These are phyloP conservation scores for Medauroidea extradentata DNA, from an alignment of 1,140 invertebrate genomes.

Conservation along the genomic window DNA sequence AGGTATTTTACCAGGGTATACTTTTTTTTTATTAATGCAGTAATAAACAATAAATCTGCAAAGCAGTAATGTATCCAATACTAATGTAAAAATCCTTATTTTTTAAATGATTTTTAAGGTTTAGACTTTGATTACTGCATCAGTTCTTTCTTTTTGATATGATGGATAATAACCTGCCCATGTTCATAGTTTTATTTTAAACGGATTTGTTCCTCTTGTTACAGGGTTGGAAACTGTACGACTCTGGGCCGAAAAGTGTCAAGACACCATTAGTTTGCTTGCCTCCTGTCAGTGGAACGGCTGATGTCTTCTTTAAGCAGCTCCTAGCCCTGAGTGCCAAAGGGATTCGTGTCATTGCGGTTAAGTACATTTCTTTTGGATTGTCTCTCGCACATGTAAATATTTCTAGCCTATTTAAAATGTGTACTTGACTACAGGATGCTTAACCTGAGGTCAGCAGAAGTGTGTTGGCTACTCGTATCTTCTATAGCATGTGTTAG, in stretches of 20 bases:
- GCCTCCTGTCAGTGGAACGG: slow-evolving; percentile 83
- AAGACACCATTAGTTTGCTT: slow-evolving; percentile 78
- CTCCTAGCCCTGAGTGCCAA: slow-evolving; percentile 70
- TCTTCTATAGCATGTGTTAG: too few relatives aligned
- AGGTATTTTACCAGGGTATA: too few relatives aligned
- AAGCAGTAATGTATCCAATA: too few relatives aligned
- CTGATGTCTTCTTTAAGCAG: slow-evolving; percentile 84
- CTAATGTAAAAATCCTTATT: too few relatives aligned
- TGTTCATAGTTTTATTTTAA: not conserved
- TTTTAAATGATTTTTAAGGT: not conserved
- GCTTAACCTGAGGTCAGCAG: too few relatives aligned
- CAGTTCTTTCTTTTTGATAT: not conserved
- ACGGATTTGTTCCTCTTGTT: slow-evolving; percentile 28
- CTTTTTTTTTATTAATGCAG: too few relatives aligned
- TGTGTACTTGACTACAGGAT: too few relatives aligned
- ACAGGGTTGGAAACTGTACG: slow-evolving; percentile 83
- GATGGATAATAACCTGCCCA: not conserved
- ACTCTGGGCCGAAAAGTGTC: slow-evolving; percentile 77
- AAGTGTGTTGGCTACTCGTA: too few relatives aligned
- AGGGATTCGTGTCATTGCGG: slow-evolving; percentile 78
- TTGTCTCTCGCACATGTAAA: too few relatives aligned
- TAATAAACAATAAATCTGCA: too few relatives aligned
- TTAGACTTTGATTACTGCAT: slow-evolving; percentile 1
- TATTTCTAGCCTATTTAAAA: too few relatives aligned
- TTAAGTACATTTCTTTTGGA: slow-evolving; percentile 42